phyloP scores from a whole-genome alignment of 2,888 invertebrate genomes.

The Germaria angustata region DNA sequence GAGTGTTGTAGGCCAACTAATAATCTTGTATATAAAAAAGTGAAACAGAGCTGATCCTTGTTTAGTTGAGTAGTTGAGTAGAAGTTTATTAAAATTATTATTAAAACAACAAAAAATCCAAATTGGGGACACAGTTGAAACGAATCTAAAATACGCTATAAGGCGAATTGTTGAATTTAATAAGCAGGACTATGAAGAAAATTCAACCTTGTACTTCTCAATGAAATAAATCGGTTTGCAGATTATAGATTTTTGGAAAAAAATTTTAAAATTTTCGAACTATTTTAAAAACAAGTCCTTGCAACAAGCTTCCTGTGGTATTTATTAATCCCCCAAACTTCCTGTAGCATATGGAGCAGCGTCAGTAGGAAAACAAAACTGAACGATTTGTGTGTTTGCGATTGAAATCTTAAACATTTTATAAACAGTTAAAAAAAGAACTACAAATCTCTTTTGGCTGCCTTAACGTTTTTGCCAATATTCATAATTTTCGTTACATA shows the following conservation, averaged over 20 bases:
- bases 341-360: background rate
- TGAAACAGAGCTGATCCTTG: slow-evolving; percentile 23
- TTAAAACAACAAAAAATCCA: background rate
- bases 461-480: slow-evolving; percentile 64
- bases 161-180: background rate
- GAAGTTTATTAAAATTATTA: slow-evolving; percentile 33
- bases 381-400: slow-evolving; percentile 69
- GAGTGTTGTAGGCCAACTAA: slow-evolving; percentile 50
- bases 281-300: background rate
- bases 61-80: slow-evolving; percentile 31
- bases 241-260: background rate
- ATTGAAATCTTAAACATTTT: slow-evolving; percentile 68
- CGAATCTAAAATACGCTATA: background rate
- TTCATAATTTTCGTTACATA: slow-evolving; percentile 54
- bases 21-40: slow-evolving; percentile 32
- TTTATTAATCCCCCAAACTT: background rate
- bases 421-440: slow-evolving; percentile 55
- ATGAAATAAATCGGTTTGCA: background rate
- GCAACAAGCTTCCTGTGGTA: background rate
- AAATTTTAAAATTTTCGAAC: background rate
- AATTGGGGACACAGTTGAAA: background rate
- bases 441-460: slow-evolving; percentile 28
- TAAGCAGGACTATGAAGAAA: too few species aligned
- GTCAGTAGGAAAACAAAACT: slow-evolving; percentile 44
- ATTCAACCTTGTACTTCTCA: too few species aligned